These are phyloP conservation scores for Notolabrus celidotus DNA, from an alignment of 2,797 vertebrate species.

Conservation along the genomic window DNA sequence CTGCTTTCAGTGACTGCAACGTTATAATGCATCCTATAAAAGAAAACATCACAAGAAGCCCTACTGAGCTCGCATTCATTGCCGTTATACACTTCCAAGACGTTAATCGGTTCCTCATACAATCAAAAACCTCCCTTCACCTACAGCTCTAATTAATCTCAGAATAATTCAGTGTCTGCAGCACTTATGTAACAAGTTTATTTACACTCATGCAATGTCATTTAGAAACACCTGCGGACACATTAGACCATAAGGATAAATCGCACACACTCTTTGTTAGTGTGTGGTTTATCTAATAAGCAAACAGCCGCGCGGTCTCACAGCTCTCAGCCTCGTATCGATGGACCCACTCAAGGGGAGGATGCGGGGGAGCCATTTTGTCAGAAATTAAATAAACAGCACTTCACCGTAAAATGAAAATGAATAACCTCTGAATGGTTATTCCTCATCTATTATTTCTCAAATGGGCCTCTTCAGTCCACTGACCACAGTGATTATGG, in stretches of 20 bases:
- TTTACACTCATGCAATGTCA: constrained; percentile 93
- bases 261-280: constrained; percentile 92
- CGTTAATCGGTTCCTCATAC: constrained; percentile 84
- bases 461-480: constrained; percentile 68
- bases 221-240: constrained; percentile 97
- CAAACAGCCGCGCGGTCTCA: constrained; percentile 51
- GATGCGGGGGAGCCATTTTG: constrained; percentile 66
- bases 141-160: constrained; percentile 96
- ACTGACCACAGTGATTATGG: constrained; percentile 81
- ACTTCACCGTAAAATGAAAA: constrained; percentile 79
- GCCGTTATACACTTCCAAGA: constrained; percentile 18
- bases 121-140: constrained; percentile 93
- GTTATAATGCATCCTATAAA: constrained; percentile 87
- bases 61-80: neutral
- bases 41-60: constrained; percentile 10
- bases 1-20: constrained; percentile 81
- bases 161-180: constrained; percentile 94
- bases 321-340: constrained; percentile 53
- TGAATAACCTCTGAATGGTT: constrained; percentile 80
- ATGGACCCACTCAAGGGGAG: constrained; percentile 58
- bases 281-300: constrained; percentile 92
- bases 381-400: constrained; percentile 79
- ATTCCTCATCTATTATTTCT: constrained; percentile 79
- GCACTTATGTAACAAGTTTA: constrained; percentile 92
- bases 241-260: constrained; percentile 89